These are phyloP conservation scores for Colaptes auratus DNA, from an alignment of 2,113 vertebrate genomes.

Conservation along the genomic window DNA sequence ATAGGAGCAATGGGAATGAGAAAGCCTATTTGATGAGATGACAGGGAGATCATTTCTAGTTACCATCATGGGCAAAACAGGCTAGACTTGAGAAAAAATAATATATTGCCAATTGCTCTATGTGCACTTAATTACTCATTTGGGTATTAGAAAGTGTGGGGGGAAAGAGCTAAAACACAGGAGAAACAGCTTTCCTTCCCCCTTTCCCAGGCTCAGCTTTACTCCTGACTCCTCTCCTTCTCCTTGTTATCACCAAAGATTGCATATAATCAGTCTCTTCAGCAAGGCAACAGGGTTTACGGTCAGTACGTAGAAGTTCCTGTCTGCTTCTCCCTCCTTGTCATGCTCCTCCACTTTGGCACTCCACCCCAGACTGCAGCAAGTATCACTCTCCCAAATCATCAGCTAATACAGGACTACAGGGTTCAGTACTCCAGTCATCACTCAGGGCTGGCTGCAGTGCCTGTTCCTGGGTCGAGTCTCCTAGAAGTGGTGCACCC, in stretches of 20 bases:
- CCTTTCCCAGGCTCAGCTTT: neutral
- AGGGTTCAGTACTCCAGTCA: neutral
- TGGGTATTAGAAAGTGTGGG: neutral
- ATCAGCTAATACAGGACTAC: no score
- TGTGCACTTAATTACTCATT: neutral
- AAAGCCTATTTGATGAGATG: neutral
- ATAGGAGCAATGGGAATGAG: neutral
- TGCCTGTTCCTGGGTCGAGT: neutral
- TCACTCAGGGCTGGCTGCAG: neutral
- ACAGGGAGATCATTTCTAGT: neutral
- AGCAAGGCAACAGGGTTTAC: fast-evolving
- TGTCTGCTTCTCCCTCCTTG: neutral
- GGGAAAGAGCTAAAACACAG: neutral
- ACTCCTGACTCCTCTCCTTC: neutral
- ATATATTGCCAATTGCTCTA: neutral
- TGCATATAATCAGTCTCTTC: fast-evolving
- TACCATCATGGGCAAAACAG: neutral
- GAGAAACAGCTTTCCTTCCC: neutral
- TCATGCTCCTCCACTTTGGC: neutral
- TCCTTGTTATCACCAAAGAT: neutral
- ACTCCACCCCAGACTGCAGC: neutral
- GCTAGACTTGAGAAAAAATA: neutral
- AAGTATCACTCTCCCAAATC: fast-evolving
- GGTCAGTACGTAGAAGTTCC: neutral
- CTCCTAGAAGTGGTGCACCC: neutral